phyloP scores from a whole-genome alignment of 2,113 vertebrate genomes.

The Grammomys surdaster region DNA sequence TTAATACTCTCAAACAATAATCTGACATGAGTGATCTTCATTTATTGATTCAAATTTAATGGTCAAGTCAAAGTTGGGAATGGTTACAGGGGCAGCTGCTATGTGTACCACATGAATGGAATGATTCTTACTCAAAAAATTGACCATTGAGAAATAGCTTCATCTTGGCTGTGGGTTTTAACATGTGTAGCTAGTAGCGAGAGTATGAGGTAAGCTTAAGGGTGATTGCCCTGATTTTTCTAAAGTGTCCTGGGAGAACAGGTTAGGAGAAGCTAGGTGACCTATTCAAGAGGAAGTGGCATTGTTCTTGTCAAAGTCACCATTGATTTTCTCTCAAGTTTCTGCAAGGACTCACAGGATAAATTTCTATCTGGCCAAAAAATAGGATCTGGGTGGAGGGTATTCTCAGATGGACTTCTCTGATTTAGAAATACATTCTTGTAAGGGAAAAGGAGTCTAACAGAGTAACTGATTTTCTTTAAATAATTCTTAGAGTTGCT shows the following conservation, averaged over 20 bases:
- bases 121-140: slow-evolving; percentile 18
- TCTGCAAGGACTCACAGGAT: slow-evolving; percentile 68
- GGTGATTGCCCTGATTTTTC: slow-evolving; percentile 55
- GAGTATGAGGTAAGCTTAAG: not conserved
- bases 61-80: not conserved
- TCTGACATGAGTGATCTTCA: not conserved
- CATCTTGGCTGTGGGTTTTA: not conserved
- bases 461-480: slow-evolving; percentile 43
- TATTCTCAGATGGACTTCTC: slow-evolving; percentile 34
- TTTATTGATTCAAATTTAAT: not conserved
- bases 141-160: not conserved
- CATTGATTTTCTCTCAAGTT: slow-evolving; percentile 80
- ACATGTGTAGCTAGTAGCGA: not conserved
- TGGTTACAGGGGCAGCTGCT: not conserved
- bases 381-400: not conserved
- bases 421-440: slow-evolving; percentile 66
- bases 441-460: slow-evolving; percentile 12
- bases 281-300: slow-evolving; percentile 59
- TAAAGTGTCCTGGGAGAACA: slow-evolving; percentile 60
- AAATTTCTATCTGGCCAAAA: slow-evolving; percentile 75
- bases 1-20: not conserved
- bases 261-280: slow-evolving; percentile 56
- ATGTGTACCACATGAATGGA: not conserved
- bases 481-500: slow-evolving; percentile 38
- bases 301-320: slow-evolving; percentile 74